Evolutionary conservation across 2,113 vertebrate genomes (phyloP).

Genomic region (Otis tarda): DNA sequence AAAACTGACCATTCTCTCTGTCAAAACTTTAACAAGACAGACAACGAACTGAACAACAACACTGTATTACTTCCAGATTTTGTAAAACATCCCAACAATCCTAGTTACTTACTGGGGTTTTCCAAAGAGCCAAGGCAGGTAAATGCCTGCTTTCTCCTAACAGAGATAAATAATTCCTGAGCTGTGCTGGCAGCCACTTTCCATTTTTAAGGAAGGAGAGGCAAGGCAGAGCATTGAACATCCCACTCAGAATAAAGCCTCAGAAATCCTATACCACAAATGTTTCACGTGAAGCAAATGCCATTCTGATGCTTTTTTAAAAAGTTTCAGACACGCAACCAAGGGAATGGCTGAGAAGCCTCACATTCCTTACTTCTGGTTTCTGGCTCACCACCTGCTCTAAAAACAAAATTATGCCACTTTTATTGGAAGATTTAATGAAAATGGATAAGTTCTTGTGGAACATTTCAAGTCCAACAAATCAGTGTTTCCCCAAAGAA

Average conservation of each 20-base stretch:
- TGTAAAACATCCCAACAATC: not conserved
- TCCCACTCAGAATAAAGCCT: not conserved
- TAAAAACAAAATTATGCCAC: not conserved
- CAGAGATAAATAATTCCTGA: not conserved
- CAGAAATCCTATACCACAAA: not conserved
- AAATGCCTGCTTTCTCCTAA: not conserved
- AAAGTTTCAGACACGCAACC: not conserved
- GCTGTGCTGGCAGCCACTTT: not conserved
- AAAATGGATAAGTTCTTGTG: not conserved
- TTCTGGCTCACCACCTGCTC: not conserved
- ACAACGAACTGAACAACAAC: not conserved
- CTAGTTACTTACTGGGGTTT: not conserved
- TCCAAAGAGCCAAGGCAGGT: not conserved
- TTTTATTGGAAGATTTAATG: not conserved
- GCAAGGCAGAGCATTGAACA: not conserved
- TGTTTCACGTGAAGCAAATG: not conserved
- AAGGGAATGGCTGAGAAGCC: rapidly evolving
- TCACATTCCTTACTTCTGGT: rapidly evolving
- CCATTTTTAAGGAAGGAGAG: not conserved
- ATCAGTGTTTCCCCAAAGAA: not conserved
- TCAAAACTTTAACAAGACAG: not conserved
- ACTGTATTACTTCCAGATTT: not conserved
- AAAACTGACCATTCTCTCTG: not conserved
- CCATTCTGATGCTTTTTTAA: not conserved
- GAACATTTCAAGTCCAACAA: not conserved